These are phyloP conservation scores for Cossypha polioptera DNA, from an alignment of 2,797 vertebrate genomes.

Conservation along the genomic window DNA sequence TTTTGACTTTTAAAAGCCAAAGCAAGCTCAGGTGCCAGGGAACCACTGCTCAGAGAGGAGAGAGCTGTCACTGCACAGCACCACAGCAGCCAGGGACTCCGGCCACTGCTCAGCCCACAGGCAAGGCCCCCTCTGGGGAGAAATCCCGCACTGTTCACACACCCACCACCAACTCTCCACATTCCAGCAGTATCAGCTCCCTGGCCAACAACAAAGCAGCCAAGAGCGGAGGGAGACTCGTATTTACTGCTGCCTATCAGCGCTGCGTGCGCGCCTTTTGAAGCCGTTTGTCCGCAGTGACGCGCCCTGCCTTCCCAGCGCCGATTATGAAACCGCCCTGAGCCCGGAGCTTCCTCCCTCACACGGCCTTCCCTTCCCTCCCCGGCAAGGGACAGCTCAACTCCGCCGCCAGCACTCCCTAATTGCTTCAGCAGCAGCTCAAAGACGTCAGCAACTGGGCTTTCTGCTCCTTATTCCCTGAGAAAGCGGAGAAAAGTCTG, in stretches of 20 bases:
- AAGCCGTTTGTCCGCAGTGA: background rate
- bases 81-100: fast-evolving
- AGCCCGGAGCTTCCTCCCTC: background rate
- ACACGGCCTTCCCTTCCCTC: background rate
- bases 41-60: background rate
- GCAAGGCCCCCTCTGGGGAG: fast-evolving
- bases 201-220: background rate
- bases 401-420: background rate
- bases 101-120: fast-evolving
- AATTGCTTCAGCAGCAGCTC: slow-evolving; percentile 32
- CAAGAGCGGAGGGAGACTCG: background rate
- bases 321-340: background rate
- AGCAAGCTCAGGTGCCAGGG: background rate
- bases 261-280: fast-evolving
- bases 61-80: background rate
- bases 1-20: background rate
- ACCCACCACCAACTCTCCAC: background rate
- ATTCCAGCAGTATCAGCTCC: background rate
- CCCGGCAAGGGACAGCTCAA: background rate
- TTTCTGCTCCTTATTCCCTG: background rate
- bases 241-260: background rate
- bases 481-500: background rate
- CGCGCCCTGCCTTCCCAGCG: background rate
- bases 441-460: background rate
- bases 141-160: fast-evolving